phyloP scores from a whole-genome alignment of 2,888 invertebrate species.

The Drosophila parthenogenetica region DNA sequence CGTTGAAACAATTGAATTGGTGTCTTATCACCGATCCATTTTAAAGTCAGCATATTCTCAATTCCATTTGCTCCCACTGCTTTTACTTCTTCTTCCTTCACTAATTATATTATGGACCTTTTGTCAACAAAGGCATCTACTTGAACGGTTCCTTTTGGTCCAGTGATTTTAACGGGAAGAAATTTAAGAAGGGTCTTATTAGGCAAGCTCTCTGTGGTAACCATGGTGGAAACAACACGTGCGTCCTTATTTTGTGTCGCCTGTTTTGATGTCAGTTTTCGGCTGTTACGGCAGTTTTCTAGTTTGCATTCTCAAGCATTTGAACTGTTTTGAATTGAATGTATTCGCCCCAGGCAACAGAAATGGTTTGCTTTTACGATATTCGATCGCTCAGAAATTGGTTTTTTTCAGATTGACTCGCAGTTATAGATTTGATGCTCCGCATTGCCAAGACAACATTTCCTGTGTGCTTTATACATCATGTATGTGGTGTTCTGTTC shows the following conservation, averaged over 20 bases:
- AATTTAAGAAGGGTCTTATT: not conserved
- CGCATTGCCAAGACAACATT: too few relatives aligned
- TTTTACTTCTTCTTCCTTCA: not conserved
- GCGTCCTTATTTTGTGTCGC: not conserved
- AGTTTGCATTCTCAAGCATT: not conserved
- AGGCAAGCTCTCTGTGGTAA: not conserved
- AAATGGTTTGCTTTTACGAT: not conserved
- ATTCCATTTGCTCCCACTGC: not conserved
- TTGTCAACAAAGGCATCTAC: not conserved
- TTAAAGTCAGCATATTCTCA: not conserved
- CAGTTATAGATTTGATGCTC: not conserved
- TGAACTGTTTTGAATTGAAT: not conserved
- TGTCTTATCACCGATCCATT: slow-evolving; percentile 1
- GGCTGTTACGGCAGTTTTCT: not conserved
- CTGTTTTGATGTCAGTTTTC: not conserved
- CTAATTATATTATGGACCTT: not conserved
- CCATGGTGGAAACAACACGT: too few relatives aligned
- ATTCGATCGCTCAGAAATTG: not conserved
- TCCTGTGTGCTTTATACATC: too few relatives aligned
- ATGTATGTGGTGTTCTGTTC: too few relatives aligned
- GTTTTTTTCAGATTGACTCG: not conserved
- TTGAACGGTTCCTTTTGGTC: not conserved
- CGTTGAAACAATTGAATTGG: not conserved
- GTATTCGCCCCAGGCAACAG: not conserved
- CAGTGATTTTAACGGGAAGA: not conserved